A percentile compares a stretch with the other conserved stretches of the same genome.
Evolutionary conservation across 1,140 invertebrate species (phyloP).

Genomic region (Yoshiicerus persimilis): DNA sequence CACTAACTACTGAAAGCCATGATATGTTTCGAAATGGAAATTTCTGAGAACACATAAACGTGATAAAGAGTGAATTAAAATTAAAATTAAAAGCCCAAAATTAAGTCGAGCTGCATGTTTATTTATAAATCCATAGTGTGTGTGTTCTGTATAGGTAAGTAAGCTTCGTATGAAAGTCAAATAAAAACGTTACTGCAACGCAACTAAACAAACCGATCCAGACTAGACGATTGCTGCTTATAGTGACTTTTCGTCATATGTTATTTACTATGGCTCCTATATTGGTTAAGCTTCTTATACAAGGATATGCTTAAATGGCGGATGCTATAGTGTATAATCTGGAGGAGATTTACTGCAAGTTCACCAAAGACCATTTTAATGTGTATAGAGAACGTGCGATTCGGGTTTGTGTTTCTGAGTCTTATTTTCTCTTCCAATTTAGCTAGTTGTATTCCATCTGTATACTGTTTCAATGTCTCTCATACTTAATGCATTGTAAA

Average conservation of each 20-base stretch:
- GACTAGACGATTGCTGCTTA: background rate
- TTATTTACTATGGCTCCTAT: background rate
- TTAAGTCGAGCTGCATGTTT: slow-evolving; percentile 13
- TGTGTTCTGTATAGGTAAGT: background rate
- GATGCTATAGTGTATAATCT: background rate
- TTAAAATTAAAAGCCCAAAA: slow-evolving; percentile 23
- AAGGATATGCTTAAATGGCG: too few species aligned
- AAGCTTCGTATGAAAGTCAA: background rate
- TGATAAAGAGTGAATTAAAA: slow-evolving; percentile 1
- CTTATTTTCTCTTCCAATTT: background rate
- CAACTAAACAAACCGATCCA: slow-evolving; percentile 3
- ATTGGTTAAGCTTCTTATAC: too few species aligned
- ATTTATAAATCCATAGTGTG: slow-evolving; percentile 7
- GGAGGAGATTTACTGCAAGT: background rate
- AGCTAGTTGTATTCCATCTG: background rate
- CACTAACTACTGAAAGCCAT: too few species aligned
- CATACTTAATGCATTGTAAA: background rate
- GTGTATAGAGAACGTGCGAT: background rate
- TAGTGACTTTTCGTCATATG: background rate
- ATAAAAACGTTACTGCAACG: background rate
- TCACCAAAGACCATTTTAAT: background rate
- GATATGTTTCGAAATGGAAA: too few species aligned
- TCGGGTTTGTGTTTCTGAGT: background rate
- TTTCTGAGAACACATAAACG: too few species aligned
- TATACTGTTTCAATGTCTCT: background rate